Percentiles rank a stretch among this genome's conserved stretches.
Conservation (phyloP, 2,888 invertebrate genomes). For the Rhagium mordax region DNA sequence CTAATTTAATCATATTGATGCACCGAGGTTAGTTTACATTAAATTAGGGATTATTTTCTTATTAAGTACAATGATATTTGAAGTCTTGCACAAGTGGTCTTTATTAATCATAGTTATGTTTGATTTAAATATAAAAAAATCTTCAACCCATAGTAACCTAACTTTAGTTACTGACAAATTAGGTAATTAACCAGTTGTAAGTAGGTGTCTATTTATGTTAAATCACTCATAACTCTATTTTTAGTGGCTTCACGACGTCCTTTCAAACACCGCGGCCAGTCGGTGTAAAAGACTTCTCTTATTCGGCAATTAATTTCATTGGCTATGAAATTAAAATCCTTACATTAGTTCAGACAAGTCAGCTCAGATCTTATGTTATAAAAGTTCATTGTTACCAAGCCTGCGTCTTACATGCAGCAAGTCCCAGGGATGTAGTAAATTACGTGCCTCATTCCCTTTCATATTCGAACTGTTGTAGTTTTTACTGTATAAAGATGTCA, state of each 20-base stretch:
- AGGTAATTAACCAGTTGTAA: slow-evolving; percentile 8
- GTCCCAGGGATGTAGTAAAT: too few species aligned
- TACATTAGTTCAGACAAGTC: too few species aligned
- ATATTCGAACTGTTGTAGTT: too few species aligned
- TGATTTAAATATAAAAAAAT: not conserved
- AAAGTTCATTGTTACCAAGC: too few species aligned
- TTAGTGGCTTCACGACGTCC: not conserved
- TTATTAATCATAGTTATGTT: not conserved
- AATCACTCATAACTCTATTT: not conserved
- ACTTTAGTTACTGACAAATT: slow-evolving; percentile 19
- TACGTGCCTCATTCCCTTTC: too few species aligned
- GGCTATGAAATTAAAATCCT: too few species aligned
- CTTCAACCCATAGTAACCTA: not conserved
- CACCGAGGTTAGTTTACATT: not conserved
- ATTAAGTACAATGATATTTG: not conserved
- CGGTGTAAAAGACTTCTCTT: too few species aligned
- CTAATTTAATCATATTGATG: not conserved
- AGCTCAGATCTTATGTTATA: too few species aligned
- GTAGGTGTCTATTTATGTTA: not conserved
- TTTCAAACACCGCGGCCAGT: too few species aligned
- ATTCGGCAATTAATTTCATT: too few species aligned
- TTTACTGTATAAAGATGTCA: too few species aligned
- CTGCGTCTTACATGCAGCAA: too few species aligned
- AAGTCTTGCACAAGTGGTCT: slow-evolving; percentile 8
- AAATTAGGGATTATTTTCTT: slow-evolving; percentile 3